These are phyloP conservation scores for Macquaria ambigua DNA, from an alignment of 2,113 vertebrate species.

Conservation along the genomic window DNA sequence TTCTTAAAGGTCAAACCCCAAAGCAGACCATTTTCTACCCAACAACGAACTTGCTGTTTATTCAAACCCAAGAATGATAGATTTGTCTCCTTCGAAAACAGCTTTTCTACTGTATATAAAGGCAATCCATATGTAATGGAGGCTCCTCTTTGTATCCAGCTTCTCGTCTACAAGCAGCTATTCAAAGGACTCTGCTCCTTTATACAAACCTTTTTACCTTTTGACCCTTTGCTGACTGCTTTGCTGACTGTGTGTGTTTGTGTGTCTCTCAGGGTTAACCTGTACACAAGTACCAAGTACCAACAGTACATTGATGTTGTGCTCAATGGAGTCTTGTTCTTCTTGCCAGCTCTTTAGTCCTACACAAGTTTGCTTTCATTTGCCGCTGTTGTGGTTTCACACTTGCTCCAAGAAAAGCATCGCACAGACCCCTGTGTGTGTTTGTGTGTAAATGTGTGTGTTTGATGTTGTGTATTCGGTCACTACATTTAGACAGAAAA, in stretches of 20 bases:
- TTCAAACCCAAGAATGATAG: conserved; percentile 38
- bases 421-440: not conserved
- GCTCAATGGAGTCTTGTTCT: conserved; percentile 48
- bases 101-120: conserved; percentile 44
- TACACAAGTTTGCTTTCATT: conserved; percentile 66
- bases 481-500: conserved; percentile 10
- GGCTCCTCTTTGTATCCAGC: conserved; percentile 33
- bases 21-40: conserved; percentile 38
- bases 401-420: conserved; percentile 32
- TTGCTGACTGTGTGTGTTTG: conserved; percentile 8
- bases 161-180: conserved; percentile 7
- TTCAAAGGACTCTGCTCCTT: conserved; percentile 38
- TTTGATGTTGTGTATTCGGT: not conserved
- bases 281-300: conserved; percentile 38
- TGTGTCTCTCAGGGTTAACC: conserved; percentile 41
- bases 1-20: conserved; percentile 38
- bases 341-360: conserved; percentile 33
- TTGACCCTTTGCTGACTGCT: conserved; percentile 40
- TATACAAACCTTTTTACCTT: conserved; percentile 23
- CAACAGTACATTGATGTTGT: conserved; percentile 11
- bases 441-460: not conserved
- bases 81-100: conserved; percentile 14
- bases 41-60: conserved; percentile 25
- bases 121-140: conserved; percentile 31
- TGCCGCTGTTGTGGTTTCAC: conserved; percentile 44